These are phyloP conservation scores for Bombycilla garrulus DNA, from an alignment of 2,113 vertebrate genomes.

Conservation along the genomic window DNA sequence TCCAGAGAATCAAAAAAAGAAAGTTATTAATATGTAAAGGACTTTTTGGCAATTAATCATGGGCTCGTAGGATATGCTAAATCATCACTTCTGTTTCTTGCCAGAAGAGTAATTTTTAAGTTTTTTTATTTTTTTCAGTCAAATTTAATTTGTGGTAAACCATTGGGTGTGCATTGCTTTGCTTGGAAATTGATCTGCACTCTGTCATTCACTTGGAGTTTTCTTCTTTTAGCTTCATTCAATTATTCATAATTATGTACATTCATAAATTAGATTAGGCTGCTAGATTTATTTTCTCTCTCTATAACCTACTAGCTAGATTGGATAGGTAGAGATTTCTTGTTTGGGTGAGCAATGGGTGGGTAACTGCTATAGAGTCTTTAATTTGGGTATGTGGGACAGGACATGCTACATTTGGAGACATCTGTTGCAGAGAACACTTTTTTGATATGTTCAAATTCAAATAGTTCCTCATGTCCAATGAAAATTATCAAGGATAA, in stretches of 20 bases:
- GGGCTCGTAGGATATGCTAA: background rate
- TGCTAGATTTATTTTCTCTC: background rate
- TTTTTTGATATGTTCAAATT: background rate
- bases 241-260: constrained; percentile 11
- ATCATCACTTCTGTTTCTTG: constrained; percentile 44
- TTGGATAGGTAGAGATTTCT: background rate
- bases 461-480: background rate
- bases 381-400: background rate
- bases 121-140: background rate
- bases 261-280: constrained; percentile 7
- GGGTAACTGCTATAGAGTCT: background rate
- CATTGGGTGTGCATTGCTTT: background rate
- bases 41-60: constrained; percentile 40
- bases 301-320: background rate
- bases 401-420: background rate
- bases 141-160: constrained; percentile 53
- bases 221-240: constrained; percentile 4
- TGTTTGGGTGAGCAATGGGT: background rate
- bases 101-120: constrained; percentile 19
- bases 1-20: background rate
- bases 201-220: background rate
- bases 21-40: constrained; percentile 17
- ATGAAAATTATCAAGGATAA: background rate
- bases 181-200: constrained; percentile 11
- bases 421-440: background rate